Evolutionary conservation across 2,888 invertebrate genomes (phyloP), one percentile per base, ranked within the genome.

Genomic region (Chorisops tibialis): DNA sequence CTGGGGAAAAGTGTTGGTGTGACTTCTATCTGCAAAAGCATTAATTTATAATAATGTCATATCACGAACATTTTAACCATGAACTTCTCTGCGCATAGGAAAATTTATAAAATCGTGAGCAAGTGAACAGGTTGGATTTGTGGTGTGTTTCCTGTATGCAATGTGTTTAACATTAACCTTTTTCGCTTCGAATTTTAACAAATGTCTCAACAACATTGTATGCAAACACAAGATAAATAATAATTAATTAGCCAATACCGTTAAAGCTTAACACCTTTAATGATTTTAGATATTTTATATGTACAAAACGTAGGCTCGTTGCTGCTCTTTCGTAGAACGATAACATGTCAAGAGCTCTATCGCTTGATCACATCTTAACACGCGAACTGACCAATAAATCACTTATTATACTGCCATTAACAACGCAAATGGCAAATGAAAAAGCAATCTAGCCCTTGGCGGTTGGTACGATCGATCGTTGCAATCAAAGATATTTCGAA

Each of bases 321-420:
- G 16, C n/a, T 39, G 12, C 14, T 39, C 16, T 39, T 30, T 30
- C 16, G 11, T 16, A 12, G 5, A 45, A 45, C 18, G 21, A 16
- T 9, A 35, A 24, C 35, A 35, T 39, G 38, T 52, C 51, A 52
- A 52, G 39, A 52, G 7, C 30, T 52, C 51, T 54, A 54, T 54
- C 39, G 24, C 12, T 14, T 43, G 54, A 54, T 54, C 43, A 16
- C 24, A 54, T 54, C 54, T 54, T 54, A 43, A 54, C 54, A 54
- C 24, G 54, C 54, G 41, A 54, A 54, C 54, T 24, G 54, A 43
- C 43, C 54, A 54, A 54, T 54, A 54, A 54, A 54, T 54, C 54
- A 54, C 54, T 54, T 54, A 54, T 41, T 54, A 54, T 41, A 39
- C 38, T 39, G 54, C 22, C 41, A 54, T 41, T 54, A 54, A 54